Evolutionary conservation across 53 echinoderm and acorn worm species (phyloP), one percentile per base, ranked within the genome.

Genomic region (Temnopleurus reevesii): DNA sequence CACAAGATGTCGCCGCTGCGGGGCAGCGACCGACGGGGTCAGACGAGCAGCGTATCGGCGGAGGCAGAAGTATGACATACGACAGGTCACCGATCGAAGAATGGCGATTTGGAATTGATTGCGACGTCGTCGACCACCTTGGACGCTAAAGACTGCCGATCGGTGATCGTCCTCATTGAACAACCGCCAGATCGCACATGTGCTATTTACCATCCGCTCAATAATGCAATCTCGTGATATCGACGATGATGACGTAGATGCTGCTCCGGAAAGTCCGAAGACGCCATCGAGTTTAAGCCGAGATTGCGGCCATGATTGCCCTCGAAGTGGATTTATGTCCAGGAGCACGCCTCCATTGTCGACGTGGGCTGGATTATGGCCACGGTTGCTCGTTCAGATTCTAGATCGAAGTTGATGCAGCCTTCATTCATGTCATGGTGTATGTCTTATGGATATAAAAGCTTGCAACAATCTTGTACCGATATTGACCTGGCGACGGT

Each of bases 161-260:
- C 86, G 86, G 86, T 86, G 86, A 86, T 86, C 86, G 86, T 86
- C 61, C 31, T 86, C 4, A 86, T 86, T 6, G 86, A 86, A 86
- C 86, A 86, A 61, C 86, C 86, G 46, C 86, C 86, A n/a, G 61
- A 86, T 63, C 86, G 86, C 23, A 17, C 64, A 17, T 86, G 86
- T 47, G 86, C 86, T 31, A 28, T 86, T 23, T 86, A 86, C 47
- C 86, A 86, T 45, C 61, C 86, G 24, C 64, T 86, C 24, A 86
- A 86, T 46, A 63, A 45, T 47, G 25, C 81, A 47, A 15, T 12
- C 23, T 49, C 81, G 46, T 81, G 26, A 77, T 46, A 49, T 19
- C 25, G 8, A 43, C 77, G 44, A 1, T 24, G 65, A 2, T 65
- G 8, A 17, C 31, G 41, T 38, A 44, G 24, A 21, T 77, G 24